Percentiles rank a stretch among this genome's conserved stretches.
These are phyloP conservation scores for Lumbricus terrestris DNA, from an alignment of 2,888 invertebrate species.

Conservation along the genomic window DNA sequence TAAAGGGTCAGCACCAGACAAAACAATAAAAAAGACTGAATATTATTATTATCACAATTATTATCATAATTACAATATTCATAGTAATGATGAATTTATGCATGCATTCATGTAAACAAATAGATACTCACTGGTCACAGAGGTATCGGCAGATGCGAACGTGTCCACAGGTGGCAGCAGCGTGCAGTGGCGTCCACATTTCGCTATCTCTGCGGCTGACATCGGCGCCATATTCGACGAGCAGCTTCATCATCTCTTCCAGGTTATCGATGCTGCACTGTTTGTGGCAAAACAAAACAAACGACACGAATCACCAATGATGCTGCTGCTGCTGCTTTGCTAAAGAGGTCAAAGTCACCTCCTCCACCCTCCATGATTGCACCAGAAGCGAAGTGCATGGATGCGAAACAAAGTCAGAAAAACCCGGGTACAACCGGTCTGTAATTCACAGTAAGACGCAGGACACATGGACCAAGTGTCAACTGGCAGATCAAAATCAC, in stretches of 20 bases:
- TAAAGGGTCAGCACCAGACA: background rate
- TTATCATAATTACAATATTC: background rate
- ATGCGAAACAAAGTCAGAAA: background rate
- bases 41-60: background rate
- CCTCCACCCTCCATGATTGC: background rate
- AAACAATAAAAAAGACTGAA: background rate
- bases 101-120: background rate
- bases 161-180: constrained; percentile 97
- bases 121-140: constrained; percentile 70
- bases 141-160: constrained; percentile 87
- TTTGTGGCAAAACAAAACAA: background rate
- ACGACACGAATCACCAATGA: background rate
- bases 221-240: constrained; percentile 87
- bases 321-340: background rate
- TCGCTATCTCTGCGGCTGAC: constrained; percentile 96
- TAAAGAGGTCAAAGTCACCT: background rate
- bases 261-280: constrained; percentile 97
- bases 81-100: background rate
- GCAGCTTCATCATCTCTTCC: constrained; percentile 88
- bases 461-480: background rate
- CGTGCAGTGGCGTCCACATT: constrained; percentile 96
- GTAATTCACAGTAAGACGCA: background rate
- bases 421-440: background rate
- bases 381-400: background rate
- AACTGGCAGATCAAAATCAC: background rate